Percentiles rank a stretch among this genome's conserved stretches.
Conservation (phyloP, 2,113 vertebrate genomes). For the zebrafish (Danio rerio) region DNA sequence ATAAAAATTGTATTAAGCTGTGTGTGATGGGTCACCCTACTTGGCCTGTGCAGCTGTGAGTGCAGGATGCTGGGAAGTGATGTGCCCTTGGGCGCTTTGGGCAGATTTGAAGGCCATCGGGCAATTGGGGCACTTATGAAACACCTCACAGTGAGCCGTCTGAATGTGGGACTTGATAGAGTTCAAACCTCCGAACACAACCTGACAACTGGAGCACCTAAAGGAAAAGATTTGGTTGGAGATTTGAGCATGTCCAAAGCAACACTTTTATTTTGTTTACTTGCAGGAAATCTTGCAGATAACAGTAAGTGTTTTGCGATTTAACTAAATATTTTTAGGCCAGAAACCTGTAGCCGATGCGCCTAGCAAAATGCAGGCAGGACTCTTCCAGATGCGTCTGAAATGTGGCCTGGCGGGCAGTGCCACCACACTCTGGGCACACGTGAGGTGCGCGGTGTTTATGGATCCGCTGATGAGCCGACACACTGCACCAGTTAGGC, state of each 20-base stretch:
- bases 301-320: too few relatives aligned
- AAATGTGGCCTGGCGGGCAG: slow-evolving; percentile 83
- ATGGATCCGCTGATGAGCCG: slow-evolving; percentile 91
- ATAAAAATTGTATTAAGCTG: not conserved
- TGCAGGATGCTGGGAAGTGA: slow-evolving; percentile 86
- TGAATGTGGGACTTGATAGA: slow-evolving; percentile 98
- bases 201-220: slow-evolving; percentile 94
- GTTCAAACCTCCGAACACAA: slow-evolving; percentile 92
- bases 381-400: slow-evolving; percentile 85
- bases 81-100: slow-evolving; percentile 89
- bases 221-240: not conserved
- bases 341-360: slow-evolving; percentile 91
- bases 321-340: not conserved
- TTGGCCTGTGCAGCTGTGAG: slow-evolving; percentile 84
- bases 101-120: slow-evolving; percentile 98
- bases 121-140: slow-evolving; percentile 96
- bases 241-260: too few relatives aligned
- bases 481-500: slow-evolving; percentile 88
- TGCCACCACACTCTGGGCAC: slow-evolving; percentile 91
- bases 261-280: not conserved
- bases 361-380: slow-evolving; percentile 91
- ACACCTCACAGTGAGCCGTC: slow-evolving; percentile 92
- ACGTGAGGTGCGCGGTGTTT: slow-evolving; percentile 84
- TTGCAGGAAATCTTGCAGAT: not conserved
- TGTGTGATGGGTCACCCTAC: slow-evolving; percentile 67